Evolutionary conservation across 2,113 vertebrate genomes (phyloP).

Genomic region (Plecotus auritus): DNA sequence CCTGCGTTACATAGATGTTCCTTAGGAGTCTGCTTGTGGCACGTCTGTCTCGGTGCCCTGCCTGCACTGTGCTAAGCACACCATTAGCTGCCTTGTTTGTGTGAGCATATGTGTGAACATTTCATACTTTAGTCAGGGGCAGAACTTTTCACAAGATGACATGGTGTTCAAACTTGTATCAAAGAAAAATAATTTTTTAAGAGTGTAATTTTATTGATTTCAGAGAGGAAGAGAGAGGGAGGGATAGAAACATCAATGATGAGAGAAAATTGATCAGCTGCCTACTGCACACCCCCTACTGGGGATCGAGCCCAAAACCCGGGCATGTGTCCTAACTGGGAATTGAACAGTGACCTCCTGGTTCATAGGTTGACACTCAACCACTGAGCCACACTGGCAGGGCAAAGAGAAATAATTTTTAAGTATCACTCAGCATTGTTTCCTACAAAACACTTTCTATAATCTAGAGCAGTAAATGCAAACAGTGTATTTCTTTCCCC

Average conservation of each 20-base stretch:
- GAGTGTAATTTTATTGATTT: too few relatives aligned
- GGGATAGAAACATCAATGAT: too few relatives aligned
- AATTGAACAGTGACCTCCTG: too few relatives aligned
- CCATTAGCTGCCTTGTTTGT: not conserved
- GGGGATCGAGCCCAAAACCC: too few relatives aligned
- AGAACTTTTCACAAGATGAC: slow-evolving; percentile 7
- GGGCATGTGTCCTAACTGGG: too few relatives aligned
- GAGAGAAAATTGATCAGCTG: too few relatives aligned
- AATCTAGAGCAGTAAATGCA: not conserved
- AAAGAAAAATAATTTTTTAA: not conserved
- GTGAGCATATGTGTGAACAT: not conserved
- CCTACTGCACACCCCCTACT: too few relatives aligned
- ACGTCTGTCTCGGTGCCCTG: not conserved
- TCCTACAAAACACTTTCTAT: not conserved
- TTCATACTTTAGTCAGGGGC: not conserved
- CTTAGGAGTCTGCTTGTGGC: not conserved
- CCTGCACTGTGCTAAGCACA: not conserved
- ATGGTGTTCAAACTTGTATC: not conserved
- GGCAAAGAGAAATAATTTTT: not conserved
- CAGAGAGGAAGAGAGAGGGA: too few relatives aligned
- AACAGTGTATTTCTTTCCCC: not conserved
- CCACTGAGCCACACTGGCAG: too few relatives aligned
- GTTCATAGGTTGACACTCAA: too few relatives aligned
- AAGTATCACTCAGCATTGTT: not conserved
- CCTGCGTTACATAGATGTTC: not conserved